A percentile compares a stretch with the other conserved stretches of the same genome.
These are phyloP conservation scores for Drosophila putrida DNA, from an alignment of 2,888 invertebrate genomes.

Conservation along the genomic window DNA sequence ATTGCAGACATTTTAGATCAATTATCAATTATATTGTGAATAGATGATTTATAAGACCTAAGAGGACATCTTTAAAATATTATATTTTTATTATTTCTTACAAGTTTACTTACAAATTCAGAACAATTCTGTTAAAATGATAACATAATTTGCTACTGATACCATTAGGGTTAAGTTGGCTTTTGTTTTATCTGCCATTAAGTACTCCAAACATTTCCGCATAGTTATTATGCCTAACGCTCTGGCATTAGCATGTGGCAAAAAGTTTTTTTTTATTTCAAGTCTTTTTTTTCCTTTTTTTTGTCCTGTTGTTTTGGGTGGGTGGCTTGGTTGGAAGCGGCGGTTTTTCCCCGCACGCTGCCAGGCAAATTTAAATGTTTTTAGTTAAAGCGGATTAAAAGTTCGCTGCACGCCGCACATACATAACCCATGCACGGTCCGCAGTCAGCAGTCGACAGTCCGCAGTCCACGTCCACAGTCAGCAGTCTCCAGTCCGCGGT, in stretches of 20 bases:
- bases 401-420: constrained; percentile 82
- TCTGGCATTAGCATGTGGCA: constrained; percentile 54
- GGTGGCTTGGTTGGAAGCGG: constrained; percentile 49
- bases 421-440: constrained; percentile 73
- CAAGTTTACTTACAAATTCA: neutral
- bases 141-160: constrained; percentile 12
- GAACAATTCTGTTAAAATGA: neutral
- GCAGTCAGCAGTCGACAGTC: constrained; percentile 19
- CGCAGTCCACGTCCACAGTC: neutral
- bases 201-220: constrained; percentile 23
- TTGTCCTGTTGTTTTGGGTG: constrained; percentile 21
- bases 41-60: no score
- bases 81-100: neutral
- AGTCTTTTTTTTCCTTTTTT: constrained; percentile 25
- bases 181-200: constrained; percentile 24
- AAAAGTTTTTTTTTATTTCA: constrained; percentile 57
- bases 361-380: constrained; percentile 78
- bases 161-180: constrained; percentile 15
- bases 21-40: no score
- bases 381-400: constrained; percentile 82
- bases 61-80: no score
- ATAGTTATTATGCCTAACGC: constrained; percentile 37
- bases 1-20: no score
- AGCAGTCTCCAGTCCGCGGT: constrained; percentile 13
- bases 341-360: constrained; percentile 32